phyloP scores from a whole-genome alignment of 2,113 vertebrate species.

The Tamias sibiricus region DNA sequence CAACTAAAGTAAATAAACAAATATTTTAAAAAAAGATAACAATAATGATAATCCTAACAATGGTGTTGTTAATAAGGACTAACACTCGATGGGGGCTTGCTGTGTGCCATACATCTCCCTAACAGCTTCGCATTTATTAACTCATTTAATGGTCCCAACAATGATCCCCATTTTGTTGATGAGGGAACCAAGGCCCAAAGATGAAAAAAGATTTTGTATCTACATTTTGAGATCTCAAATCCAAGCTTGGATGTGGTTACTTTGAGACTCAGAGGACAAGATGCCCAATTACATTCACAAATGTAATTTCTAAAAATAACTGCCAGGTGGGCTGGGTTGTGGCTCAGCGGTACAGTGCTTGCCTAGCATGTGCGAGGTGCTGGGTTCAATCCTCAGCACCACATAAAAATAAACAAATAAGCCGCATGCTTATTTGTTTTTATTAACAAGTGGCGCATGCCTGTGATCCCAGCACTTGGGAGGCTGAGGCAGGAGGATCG shows the following conservation, averaged over 20 bases:
- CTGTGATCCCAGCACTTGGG: too few relatives aligned
- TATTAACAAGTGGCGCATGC: too few relatives aligned
- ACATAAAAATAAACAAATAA: too few relatives aligned
- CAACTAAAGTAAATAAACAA: too few relatives aligned
- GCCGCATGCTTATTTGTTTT: too few relatives aligned
- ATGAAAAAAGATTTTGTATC: neutral
- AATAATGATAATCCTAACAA: neutral
- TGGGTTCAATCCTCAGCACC: too few relatives aligned
- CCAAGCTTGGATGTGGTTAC: neutral
- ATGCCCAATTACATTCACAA: neutral
- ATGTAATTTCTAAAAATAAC: neutral
- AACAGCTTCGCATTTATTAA: neutral
- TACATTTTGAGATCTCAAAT: conserved; percentile 9
- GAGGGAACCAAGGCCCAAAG: neutral
- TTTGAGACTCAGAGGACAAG: neutral
- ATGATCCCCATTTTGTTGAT: neutral
- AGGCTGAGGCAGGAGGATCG: too few relatives aligned
- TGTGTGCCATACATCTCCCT: neutral
- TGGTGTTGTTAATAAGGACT: neutral
- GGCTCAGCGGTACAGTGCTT: too few relatives aligned
- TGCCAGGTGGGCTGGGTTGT: too few relatives aligned
- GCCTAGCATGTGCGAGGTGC: too few relatives aligned
- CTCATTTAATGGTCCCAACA: neutral
- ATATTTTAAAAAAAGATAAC: too few relatives aligned
- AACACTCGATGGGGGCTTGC: neutral